Percentiles rank a stretch among this genome's conserved stretches.
Conservation (phyloP, 2,113 vertebrate species). For the Hassar affinis region DNA sequence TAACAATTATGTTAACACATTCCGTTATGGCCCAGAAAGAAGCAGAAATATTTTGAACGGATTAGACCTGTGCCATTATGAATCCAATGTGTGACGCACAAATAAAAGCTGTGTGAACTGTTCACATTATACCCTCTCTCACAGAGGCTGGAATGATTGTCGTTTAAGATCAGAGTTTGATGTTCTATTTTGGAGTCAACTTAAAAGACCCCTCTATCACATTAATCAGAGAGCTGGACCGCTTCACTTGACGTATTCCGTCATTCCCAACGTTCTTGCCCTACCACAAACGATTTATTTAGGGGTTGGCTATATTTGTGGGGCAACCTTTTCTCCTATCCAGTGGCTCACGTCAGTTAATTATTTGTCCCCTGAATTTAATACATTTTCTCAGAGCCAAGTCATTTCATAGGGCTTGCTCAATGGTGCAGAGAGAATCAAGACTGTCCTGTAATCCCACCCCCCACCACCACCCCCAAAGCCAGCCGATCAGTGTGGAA, state of each 20-base stretch:
- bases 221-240: conserved; percentile 70
- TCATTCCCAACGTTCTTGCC: conserved; percentile 63
- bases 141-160: conserved; percentile 52
- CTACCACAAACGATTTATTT: conserved; percentile 67
- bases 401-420: conserved; percentile 71
- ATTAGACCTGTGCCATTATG: conserved; percentile 6
- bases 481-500: conserved; percentile 69
- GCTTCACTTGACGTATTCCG: conserved; percentile 65
- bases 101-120: conserved; percentile 33
- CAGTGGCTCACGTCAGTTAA: conserved; percentile 79
- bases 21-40: background rate
- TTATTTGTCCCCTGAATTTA: conserved; percentile 85
- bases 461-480: conserved; percentile 42
- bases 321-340: conserved; percentile 74
- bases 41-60: background rate
- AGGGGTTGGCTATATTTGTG: conserved; percentile 75
- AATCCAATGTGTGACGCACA: conserved; percentile 3
- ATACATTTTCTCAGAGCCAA: conserved; percentile 78
- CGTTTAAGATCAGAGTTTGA: conserved; percentile 63
- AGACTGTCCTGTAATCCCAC: conserved; percentile 61
- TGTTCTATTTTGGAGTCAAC: conserved; percentile 71
- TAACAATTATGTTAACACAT: background rate
- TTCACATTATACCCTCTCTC: conserved; percentile 19
- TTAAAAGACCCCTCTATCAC: conserved; percentile 70
- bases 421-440: conserved; percentile 65